phyloP scores from a whole-genome alignment of 2,888 invertebrate genomes.

The Amiota mariae region DNA sequence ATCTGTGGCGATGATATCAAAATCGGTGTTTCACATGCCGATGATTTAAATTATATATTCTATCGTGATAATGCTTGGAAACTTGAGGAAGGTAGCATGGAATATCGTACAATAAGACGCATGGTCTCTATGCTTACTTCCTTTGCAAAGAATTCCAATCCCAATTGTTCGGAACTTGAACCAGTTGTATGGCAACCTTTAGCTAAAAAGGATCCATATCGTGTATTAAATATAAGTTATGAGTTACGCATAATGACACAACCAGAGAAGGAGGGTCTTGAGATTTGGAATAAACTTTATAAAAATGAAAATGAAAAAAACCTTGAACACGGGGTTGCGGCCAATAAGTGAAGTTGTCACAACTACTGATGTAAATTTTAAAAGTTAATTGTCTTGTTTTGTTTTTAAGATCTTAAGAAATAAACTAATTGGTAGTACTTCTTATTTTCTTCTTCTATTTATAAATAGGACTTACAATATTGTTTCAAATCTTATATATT shows the following conservation, averaged over 20 bases:
- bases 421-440: too few species aligned
- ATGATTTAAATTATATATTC: constrained; percentile 70
- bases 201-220: constrained; percentile 46
- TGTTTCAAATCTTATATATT: too few species aligned
- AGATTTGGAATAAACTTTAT: constrained; percentile 67
- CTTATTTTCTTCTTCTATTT: too few species aligned
- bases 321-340: not conserved
- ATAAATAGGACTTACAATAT: too few species aligned
- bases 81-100: constrained; percentile 49
- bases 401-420: too few species aligned
- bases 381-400: too few species aligned
- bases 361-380: too few species aligned
- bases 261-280: constrained; percentile 60
- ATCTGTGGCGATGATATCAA: constrained; percentile 63
- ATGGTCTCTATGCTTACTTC: constrained; percentile 65
- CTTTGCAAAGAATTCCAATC: constrained; percentile 69
- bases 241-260: constrained; percentile 54
- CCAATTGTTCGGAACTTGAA: constrained; percentile 57
- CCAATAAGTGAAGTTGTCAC: not conserved
- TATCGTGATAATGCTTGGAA: constrained; percentile 53
- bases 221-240: constrained; percentile 64
- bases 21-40: constrained; percentile 69
- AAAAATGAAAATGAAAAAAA: constrained; percentile 22
- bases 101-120: constrained; percentile 62
- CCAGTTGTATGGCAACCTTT: constrained; percentile 60